A percentile compares a stretch with the other conserved stretches of the same genome.
These are phyloP conservation scores for Champsocephalus gunnari DNA, from an alignment of 2,797 vertebrate genomes.

Conservation along the genomic window DNA sequence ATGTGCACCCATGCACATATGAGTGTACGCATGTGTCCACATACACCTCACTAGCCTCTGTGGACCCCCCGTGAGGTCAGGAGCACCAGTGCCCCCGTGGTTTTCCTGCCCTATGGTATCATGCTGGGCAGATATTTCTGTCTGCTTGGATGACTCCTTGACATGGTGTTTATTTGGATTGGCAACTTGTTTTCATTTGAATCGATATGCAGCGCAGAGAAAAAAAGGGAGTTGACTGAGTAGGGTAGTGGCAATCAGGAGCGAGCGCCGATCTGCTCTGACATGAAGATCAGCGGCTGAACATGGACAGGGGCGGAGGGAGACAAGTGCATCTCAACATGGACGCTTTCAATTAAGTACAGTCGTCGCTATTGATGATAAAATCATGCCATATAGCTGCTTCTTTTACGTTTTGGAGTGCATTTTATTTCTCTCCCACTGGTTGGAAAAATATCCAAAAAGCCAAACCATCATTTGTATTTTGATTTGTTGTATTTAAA, in stretches of 20 bases:
- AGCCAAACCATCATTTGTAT: conserved; percentile 33
- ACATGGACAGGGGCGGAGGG: conserved; percentile 29
- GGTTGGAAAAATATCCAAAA: conserved; percentile 6
- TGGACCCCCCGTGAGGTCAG: conserved; percentile 75
- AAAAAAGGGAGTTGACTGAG: conserved; percentile 49
- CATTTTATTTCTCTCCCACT: conserved; percentile 5
- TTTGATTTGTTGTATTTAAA: conserved; percentile 46
- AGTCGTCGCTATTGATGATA: neutral
- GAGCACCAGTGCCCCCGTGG: conserved; percentile 76
- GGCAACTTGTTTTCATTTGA: conserved; percentile 87
- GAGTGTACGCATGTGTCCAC: conserved; percentile 56
- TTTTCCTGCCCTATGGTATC: conserved; percentile 76
- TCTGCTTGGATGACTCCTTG: conserved; percentile 86
- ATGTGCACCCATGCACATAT: conserved; percentile 73
- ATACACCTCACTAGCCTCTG: conserved; percentile 52
- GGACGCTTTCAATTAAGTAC: conserved; percentile 5
- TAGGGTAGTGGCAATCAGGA: conserved; percentile 57
- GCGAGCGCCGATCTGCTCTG: conserved; percentile 45
- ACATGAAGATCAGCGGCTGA: conserved; percentile 61
- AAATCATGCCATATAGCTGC: neutral
- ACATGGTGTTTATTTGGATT: conserved; percentile 90
- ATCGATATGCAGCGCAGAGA: conserved; percentile 78
- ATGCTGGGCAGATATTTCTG: conserved; percentile 87
- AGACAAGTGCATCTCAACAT: conserved; percentile 1
- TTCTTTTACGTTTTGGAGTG: conserved; percentile 8